Conservation (phyloP, 2,888 invertebrate species). For the Idaea dimidiata region DNA sequence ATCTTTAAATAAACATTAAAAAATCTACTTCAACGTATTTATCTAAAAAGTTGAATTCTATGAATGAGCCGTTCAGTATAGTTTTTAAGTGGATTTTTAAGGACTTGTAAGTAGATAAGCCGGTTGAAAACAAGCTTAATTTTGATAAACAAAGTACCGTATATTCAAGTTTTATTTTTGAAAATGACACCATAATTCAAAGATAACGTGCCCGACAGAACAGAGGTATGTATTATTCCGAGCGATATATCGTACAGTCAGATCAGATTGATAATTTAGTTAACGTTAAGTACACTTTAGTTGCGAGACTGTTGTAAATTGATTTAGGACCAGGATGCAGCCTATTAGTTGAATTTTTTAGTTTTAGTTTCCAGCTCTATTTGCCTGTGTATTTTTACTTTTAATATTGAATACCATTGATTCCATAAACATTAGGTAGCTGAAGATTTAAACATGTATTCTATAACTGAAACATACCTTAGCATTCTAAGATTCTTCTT, state of each 20-base stretch:
- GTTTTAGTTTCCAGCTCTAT: slow-evolving; percentile 6
- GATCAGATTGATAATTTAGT: not conserved
- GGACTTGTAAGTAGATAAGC: slow-evolving; percentile 52
- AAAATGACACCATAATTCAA: slow-evolving; percentile 76
- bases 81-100: slow-evolving; percentile 54
- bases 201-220: slow-evolving; percentile 66
- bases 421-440: no score
- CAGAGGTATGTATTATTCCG: slow-evolving; percentile 53
- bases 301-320: slow-evolving; percentile 3
- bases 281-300: not conserved
- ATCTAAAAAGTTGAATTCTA: no score
- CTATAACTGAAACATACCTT: no score
- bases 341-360: slow-evolving; percentile 5
- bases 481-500: no score
- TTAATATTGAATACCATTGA: no score
- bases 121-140: slow-evolving; percentile 56
- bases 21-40: no score
- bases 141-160: slow-evolving; percentile 60
- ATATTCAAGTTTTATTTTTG: slow-evolving; percentile 76
- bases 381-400: not conserved
- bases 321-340: slow-evolving; percentile 13
- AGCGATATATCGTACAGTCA: slow-evolving; percentile 27
- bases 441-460: no score
- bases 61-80: slow-evolving; percentile 32
- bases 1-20: no score